These are phyloP conservation scores for Rhimphoctona megacephalus DNA, from an alignment of 2,888 invertebrate genomes.

Conservation along the genomic window DNA sequence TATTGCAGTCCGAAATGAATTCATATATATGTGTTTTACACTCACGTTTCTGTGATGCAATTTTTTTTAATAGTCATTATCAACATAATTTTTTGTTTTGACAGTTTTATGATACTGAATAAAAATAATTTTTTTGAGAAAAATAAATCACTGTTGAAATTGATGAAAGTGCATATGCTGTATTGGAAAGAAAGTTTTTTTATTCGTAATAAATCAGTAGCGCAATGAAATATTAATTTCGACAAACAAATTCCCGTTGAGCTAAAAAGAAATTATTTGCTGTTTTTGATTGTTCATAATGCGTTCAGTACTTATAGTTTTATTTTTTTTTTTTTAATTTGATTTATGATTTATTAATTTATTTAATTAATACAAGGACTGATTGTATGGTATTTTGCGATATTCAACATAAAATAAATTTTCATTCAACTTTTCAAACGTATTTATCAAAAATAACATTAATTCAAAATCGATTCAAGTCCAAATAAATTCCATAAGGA, in stretches of 20 bases:
- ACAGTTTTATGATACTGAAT: background rate
- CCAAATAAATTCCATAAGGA: background rate
- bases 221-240: background rate
- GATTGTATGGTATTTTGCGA: no score
- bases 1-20: background rate
- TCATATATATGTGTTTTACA: background rate
- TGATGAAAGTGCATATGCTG: background rate
- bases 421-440: background rate
- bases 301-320: background rate
- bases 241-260: no score
- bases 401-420: background rate
- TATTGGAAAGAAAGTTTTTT: background rate
- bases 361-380: background rate
- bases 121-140: background rate
- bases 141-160: background rate
- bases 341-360: background rate
- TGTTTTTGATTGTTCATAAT: background rate
- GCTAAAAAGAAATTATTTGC: no score
- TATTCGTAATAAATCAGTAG: background rate
- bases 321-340: background rate
- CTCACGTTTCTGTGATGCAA: background rate
- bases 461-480: background rate
- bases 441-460: background rate
- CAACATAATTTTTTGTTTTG: background rate
- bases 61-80: background rate